A percentile compares a stretch with the other conserved stretches of the same genome.
These are phyloP conservation scores for Encarsia formosa DNA, from an alignment of 2,888 invertebrate species.

Conservation along the genomic window DNA sequence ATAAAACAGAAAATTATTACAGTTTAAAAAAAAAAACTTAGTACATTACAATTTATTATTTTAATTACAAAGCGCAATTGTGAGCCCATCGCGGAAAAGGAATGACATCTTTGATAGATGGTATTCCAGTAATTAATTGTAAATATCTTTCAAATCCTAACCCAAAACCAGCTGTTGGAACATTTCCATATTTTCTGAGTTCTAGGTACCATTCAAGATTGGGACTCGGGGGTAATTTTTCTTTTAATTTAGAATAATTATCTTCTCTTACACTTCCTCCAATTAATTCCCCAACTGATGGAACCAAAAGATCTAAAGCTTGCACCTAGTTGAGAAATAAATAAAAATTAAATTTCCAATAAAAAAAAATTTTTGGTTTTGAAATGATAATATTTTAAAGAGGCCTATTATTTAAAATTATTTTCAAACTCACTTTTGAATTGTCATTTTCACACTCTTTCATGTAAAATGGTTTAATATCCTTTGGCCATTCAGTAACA, in stretches of 20 bases:
- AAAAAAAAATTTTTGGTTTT: background rate
- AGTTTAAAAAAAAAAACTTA: background rate
- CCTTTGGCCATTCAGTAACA: conserved; percentile 81
- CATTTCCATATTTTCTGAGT: conserved; percentile 80
- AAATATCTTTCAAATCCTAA: conserved; percentile 91
- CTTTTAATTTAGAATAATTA: conserved; percentile 61
- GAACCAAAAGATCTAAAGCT: conserved; percentile 83
- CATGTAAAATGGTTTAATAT: conserved; percentile 96
- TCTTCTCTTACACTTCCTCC: conserved; percentile 94
- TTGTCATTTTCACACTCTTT: conserved; percentile 59
- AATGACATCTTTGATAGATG: conserved; percentile 89
- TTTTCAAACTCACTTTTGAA: conserved; percentile 58
- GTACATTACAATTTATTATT: background rate
- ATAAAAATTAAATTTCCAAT: conserved; percentile 13
- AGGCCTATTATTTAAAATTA: background rate
- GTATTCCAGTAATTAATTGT: conserved; percentile 74
- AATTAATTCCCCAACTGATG: conserved; percentile 87
- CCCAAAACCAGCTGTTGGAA: conserved; percentile 92
- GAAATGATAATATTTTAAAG: too few relatives aligned
- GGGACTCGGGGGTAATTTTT: conserved; percentile 59
- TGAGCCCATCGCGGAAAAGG: conserved; percentile 95
- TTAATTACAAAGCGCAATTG: conserved; percentile 59
- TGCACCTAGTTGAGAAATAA: conserved; percentile 18
- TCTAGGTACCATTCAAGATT: conserved; percentile 83
- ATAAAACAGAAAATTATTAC: too few relatives aligned